phyloP scores from a whole-genome alignment of 2,113 vertebrate species.

The Stegastes partitus region DNA sequence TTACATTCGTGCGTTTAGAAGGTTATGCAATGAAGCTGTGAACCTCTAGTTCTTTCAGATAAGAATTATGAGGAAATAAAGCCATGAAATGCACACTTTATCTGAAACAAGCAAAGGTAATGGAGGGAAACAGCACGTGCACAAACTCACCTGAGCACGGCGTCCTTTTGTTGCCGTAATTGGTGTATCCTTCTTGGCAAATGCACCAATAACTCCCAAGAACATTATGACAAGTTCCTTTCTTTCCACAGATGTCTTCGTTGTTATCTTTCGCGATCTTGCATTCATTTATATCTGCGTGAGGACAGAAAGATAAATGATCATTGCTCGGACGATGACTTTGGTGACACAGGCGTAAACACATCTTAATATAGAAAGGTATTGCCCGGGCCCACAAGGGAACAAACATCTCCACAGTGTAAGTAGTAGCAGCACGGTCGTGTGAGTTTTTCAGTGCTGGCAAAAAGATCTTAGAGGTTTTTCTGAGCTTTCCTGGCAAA shows the following conservation, averaged over 20 bases:
- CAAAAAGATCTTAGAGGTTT: neutral
- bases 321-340: neutral
- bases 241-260: constrained; percentile 66
- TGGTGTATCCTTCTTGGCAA: constrained; percentile 77
- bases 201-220: constrained; percentile 75
- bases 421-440: too few species aligned
- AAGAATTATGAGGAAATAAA: constrained; percentile 6
- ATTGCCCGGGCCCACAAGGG: too few species aligned
- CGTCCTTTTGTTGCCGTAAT: constrained; percentile 62
- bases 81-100: neutral
- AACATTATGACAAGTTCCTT: constrained; percentile 68
- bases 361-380: neutral
- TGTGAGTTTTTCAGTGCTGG: neutral
- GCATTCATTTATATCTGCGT: constrained; percentile 82
- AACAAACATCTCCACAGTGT: neutral
- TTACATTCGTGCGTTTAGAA: neutral
- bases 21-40: neutral
- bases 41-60: neutral
- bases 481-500: neutral
- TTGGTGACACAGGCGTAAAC: neutral
- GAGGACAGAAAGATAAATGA: neutral
- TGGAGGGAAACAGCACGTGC: neutral
- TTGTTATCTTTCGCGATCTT: accelerated
- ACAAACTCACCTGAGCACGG: constrained; percentile 77
- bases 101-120: neutral